Evolutionary conservation across 2,797 vertebrate species (phyloP).

Genomic region (Gymnoscopelus microlampas): DNA sequence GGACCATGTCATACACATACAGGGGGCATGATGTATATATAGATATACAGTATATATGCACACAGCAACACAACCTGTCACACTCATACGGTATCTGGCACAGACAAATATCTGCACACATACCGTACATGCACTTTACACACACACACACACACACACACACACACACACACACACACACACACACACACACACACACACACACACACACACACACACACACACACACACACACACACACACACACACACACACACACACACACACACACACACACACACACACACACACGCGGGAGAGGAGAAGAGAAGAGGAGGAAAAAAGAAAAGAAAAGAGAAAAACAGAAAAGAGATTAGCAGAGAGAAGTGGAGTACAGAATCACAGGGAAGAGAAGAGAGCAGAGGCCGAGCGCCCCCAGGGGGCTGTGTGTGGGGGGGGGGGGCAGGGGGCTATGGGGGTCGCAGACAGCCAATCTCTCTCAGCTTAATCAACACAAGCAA

Average conservation of each 20-base stretch:
- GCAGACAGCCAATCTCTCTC: conserved; percentile 82
- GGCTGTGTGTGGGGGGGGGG: conserved; percentile 63
- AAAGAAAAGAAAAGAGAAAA: background rate
- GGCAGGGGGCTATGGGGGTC: conserved; percentile 76
- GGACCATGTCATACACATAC: background rate
- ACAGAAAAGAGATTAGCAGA: background rate
- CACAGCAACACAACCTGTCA: too few relatives aligned
- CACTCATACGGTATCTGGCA: background rate
- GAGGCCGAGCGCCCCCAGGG: conserved; percentile 49
- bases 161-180: conserved; percentile 19
- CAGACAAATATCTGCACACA: background rate
- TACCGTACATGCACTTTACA: background rate
- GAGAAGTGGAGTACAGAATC: background rate
- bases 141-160: conserved; percentile 23
- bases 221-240: conserved; percentile 17
- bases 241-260: conserved; percentile 21
- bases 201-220: background rate
- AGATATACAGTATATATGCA: too few relatives aligned
- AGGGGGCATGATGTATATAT: too few relatives aligned
- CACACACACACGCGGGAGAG: conserved; percentile 8
- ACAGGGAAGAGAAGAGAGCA: background rate
- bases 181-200: conserved; percentile 10
- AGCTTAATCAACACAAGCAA: conserved; percentile 81
- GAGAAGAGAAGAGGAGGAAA: background rate
- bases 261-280: conserved; percentile 18